Evolutionary conservation across 2,888 invertebrate genomes (phyloP), one percentile per base, ranked within the genome.

Genomic region (Clivina fossor): DNA sequence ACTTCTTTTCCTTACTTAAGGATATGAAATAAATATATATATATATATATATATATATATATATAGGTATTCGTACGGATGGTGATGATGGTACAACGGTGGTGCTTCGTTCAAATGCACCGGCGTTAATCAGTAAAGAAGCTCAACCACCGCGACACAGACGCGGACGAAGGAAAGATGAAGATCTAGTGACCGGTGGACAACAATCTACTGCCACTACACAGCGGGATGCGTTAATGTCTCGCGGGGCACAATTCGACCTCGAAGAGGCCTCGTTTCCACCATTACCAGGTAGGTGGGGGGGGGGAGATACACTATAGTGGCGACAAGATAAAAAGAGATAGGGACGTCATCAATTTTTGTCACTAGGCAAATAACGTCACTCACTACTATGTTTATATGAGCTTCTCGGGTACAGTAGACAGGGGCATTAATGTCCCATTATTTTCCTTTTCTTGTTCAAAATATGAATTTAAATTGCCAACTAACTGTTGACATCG

Each of bases 221-320:
- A 66, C 54, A 66, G 64, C 55, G 61, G 44, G 61, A 61, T 28
- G 33, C 60, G 2, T 59, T 60, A 4, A 61, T 70, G 65, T 72
- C 71, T 58, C 70, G 75, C 71, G 77, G 81, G 58, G 80, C 81
- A 32, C 83, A 86, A 68, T 90, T 90, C 74, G 89, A 90, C 73
- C 77, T 90, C 64, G 88, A 87, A 72, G 85, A 86, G 56, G 81
- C 85, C 48, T 86, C 88, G 50, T 90, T 90, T 72, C 90, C 90
- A 60, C 90, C 90, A 57, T 77, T 90, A 68, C 89, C 89, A 58
- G 87, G 88, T 69, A 75, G 72, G 60, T 63, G n/a, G n/a, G n/a
- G n/a, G n/a, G n/a, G n/a, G n/a, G n/a, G n/a, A n/a, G n/a, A n/a
- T n/a, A n/a, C n/a, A n/a, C n/a, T n/a, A n/a, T n/a, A n/a, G n/a